Conservation (phyloP, 2,888 invertebrate genomes). For the Eupeodes luniger region DNA sequence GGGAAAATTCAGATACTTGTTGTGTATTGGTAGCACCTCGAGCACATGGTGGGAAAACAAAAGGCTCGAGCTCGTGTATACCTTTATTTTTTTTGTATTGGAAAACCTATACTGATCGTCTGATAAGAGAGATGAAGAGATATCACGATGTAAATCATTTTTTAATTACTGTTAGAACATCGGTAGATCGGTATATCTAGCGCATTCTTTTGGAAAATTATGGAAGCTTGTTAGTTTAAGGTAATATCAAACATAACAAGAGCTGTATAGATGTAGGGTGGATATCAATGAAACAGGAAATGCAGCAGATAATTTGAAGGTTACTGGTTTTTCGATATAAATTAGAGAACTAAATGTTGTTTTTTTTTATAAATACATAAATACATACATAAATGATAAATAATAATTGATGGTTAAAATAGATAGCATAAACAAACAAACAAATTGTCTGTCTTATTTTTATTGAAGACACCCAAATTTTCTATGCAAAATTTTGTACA, state of each 20-base stretch:
- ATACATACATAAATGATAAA: too few species aligned
- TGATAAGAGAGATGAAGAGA: constrained; percentile 13
- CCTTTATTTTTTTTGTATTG: constrained; percentile 14
- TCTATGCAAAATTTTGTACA: too few species aligned
- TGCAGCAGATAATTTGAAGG: neutral
- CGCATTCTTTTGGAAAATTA: neutral
- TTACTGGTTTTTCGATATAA: neutral
- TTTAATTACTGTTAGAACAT: constrained; percentile 19
- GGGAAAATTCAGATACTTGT: constrained; percentile 16
- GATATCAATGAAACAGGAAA: constrained; percentile 2
- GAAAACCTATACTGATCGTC: constrained; percentile 15
- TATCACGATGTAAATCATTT: constrained; percentile 20
- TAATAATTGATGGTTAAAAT: too few species aligned
- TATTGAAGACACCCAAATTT: too few species aligned
- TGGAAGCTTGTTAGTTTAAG: constrained; percentile 10
- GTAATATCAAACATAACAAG: neutral
- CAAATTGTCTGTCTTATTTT: neutral
- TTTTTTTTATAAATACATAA: too few species aligned
- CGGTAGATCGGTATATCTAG: neutral
- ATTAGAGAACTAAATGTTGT: neutral
- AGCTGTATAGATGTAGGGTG: neutral
- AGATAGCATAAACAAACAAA: neutral
- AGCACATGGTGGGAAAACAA: neutral
- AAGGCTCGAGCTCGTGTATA: neutral
- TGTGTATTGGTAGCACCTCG: constrained; percentile 13